Evolutionary conservation across 2,888 invertebrate species (phyloP).

Genomic region (Euclidia mi): DNA sequence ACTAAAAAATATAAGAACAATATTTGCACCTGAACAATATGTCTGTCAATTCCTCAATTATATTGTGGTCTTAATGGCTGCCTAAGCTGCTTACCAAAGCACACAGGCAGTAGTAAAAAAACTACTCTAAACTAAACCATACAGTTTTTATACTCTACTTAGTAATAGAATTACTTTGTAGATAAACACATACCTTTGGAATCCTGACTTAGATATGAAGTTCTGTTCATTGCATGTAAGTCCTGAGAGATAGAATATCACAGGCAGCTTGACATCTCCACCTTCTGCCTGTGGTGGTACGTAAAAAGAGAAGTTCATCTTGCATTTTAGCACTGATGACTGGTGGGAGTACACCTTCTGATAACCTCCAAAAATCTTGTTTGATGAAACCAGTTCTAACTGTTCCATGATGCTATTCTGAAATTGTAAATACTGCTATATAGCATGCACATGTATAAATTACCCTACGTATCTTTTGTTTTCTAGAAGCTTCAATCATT

Average conservation of each 20-base stretch:
- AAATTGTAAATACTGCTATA: slow-evolving; percentile 30
- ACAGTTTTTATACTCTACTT: too few relatives aligned
- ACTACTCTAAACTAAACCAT: too few relatives aligned
- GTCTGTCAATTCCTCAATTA: too few relatives aligned
- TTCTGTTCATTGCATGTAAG: slow-evolving; percentile 98
- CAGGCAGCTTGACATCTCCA: slow-evolving; percentile 92
- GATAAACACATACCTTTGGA: slow-evolving; percentile 92
- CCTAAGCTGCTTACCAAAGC: too few relatives aligned
- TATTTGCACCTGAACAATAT: too few relatives aligned
- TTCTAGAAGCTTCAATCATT: background rate
- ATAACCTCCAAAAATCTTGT: slow-evolving; percentile 94
- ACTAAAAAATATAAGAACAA: too few relatives aligned
- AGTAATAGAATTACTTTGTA: too few relatives aligned
- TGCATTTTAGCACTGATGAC: slow-evolving; percentile 94
- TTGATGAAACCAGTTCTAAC: slow-evolving; percentile 91
- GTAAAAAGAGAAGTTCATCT: slow-evolving; percentile 98
- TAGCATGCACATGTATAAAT: background rate
- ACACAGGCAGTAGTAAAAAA: too few relatives aligned
- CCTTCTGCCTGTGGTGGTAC: slow-evolving; percentile 94
- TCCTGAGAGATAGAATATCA: slow-evolving; percentile 97
- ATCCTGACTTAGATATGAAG: slow-evolving; percentile 98
- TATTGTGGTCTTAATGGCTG: too few relatives aligned
- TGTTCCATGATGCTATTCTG: slow-evolving; percentile 81
- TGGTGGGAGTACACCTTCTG: slow-evolving; percentile 96
- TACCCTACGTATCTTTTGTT: background rate